phyloP scores from a whole-genome alignment of 2,888 invertebrate species.

The Myopa testacea region DNA sequence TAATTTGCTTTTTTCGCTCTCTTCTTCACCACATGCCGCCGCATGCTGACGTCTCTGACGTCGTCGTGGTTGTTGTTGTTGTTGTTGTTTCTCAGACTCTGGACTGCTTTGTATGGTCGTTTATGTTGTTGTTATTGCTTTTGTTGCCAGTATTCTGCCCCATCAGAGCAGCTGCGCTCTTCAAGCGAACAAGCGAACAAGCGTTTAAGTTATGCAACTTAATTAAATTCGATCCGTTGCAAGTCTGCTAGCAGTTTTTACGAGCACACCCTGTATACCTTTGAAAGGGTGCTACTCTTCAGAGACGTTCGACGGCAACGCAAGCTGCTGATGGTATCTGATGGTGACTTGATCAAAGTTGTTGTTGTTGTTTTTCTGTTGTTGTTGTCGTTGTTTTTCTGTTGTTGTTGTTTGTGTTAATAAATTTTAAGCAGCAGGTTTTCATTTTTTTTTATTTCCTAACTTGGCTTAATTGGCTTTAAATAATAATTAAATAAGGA shows the following conservation, averaged over 20 bases:
- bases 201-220: slow-evolving; percentile 33
- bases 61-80: not conserved
- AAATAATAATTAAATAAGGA: not conserved
- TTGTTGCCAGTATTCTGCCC: not conserved
- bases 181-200: not conserved
- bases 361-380: not conserved
- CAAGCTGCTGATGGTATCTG: not conserved
- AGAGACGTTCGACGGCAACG: no score
- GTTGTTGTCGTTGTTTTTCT: not conserved
- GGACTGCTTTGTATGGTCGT: not conserved
- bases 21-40: not conserved
- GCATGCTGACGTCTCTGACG: not conserved
- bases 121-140: not conserved
- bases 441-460: not conserved
- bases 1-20: not conserved
- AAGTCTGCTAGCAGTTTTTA: slow-evolving; percentile 3
- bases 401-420: not conserved
- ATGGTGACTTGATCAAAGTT: not conserved
- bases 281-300: not conserved
- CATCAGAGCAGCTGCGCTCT: not conserved
- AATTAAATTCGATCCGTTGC: slow-evolving; percentile 38
- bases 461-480: slow-evolving; percentile 28
- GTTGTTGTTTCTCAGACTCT: not conserved
- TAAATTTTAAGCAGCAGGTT: not conserved
- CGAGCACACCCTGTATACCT: not conserved